Conservation (phyloP, 2,113 vertebrate genomes). For the Oncorhynchus keta region DNA sequence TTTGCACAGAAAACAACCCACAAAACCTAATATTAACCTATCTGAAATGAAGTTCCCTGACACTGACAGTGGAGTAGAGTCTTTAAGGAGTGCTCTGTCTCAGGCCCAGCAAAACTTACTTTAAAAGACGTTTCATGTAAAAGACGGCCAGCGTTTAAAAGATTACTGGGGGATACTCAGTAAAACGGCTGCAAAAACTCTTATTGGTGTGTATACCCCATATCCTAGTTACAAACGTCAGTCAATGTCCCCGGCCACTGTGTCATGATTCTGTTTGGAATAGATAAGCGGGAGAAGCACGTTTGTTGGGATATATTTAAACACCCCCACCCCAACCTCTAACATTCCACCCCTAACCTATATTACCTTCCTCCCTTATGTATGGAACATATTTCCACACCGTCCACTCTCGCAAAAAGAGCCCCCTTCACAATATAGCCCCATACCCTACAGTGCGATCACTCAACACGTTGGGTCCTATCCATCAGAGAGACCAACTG, state of each 20-base stretch:
- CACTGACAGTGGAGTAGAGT: too few species aligned
- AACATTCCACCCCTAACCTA: background rate
- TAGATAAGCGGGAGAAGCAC: constrained; percentile 34
- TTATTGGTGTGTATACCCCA: constrained; percentile 28
- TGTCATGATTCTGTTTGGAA: constrained; percentile 61
- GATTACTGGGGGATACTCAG: background rate
- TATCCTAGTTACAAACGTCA: constrained; percentile 62
- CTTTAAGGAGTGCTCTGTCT: too few species aligned
- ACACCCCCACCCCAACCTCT: constrained; percentile 31
- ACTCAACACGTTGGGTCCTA: too few species aligned
- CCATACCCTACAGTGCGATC: too few species aligned
- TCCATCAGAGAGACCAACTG: background rate
- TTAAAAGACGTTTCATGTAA: background rate
- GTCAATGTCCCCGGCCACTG: constrained; percentile 12
- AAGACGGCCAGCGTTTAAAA: background rate
- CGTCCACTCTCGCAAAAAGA: background rate
- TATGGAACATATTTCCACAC: background rate
- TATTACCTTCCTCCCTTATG: background rate
- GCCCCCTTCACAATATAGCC: too few species aligned
- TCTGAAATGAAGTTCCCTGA: background rate
- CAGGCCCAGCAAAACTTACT: too few species aligned
- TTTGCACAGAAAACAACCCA: background rate
- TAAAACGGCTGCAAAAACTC: constrained; percentile 55
- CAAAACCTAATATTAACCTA: background rate
- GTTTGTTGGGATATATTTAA: constrained; percentile 62